phyloP scores from a whole-genome alignment of 2,888 invertebrate genomes.

The Drosophila bunnanda region DNA sequence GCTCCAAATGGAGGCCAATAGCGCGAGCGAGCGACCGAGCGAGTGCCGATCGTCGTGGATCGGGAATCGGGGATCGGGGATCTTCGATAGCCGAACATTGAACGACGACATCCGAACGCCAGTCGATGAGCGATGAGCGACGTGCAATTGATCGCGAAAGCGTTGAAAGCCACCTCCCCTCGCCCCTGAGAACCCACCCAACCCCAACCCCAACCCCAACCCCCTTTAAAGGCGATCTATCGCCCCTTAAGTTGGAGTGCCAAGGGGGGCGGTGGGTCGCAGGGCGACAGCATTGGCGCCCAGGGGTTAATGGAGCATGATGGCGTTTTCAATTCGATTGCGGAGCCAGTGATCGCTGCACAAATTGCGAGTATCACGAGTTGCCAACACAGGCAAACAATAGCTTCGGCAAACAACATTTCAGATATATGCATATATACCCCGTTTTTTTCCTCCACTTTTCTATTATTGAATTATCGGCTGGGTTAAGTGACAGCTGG shows the following conservation, averaged over 20 bases:
- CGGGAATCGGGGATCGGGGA: slow-evolving; percentile 2
- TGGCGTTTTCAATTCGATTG: slow-evolving; percentile 68
- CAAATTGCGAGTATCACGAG: slow-evolving; percentile 55
- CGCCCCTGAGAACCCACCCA: neutral
- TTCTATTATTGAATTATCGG: slow-evolving; percentile 10
- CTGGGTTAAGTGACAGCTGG: slow-evolving; percentile 7
- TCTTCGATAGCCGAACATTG: slow-evolving; percentile 7
- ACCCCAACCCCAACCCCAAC: too few species aligned
- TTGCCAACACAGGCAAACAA: slow-evolving; percentile 3
- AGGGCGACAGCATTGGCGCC: slow-evolving; percentile 27
- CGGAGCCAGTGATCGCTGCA: slow-evolving; percentile 16
- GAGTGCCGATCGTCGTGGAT: slow-evolving; percentile 12
- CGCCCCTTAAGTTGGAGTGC: slow-evolving; percentile 10
- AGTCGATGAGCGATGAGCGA: slow-evolving; percentile 55
- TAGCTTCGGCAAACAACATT: slow-evolving; percentile 1
- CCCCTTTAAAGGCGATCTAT: slow-evolving; percentile 7
- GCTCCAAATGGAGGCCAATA: slow-evolving; percentile 63
- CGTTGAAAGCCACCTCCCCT: slow-evolving; percentile 43
- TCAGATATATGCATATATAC: slow-evolving; percentile 1
- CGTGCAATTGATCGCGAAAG: slow-evolving; percentile 77
- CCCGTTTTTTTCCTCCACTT: neutral
- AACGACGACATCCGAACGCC: slow-evolving; percentile 10
- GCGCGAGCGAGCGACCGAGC: slow-evolving; percentile 33
- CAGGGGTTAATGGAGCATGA: slow-evolving; percentile 75
- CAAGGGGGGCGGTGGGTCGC: neutral